A percentile compares a stretch with the other conserved stretches of the same genome.
These are phyloP conservation scores for Oscheius myriophilus DNA, from an alignment of 2,888 invertebrate species.

Conservation along the genomic window DNA sequence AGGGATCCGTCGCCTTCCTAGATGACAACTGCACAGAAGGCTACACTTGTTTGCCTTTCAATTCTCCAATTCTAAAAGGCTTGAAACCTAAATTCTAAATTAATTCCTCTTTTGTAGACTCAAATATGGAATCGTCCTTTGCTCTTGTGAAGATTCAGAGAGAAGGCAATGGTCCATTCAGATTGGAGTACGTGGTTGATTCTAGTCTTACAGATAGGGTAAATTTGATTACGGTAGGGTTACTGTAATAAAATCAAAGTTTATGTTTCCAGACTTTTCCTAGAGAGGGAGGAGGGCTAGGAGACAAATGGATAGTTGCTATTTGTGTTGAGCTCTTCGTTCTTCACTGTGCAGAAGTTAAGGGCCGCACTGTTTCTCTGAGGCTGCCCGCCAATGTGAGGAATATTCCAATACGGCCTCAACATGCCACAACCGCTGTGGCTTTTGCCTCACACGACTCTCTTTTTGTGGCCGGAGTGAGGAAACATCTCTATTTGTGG, in stretches of 20 bases:
- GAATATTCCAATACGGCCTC: conserved; percentile 77
- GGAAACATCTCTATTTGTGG: conserved; percentile 95
- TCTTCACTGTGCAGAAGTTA: conserved; percentile 44
- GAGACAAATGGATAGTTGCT: conserved; percentile 40
- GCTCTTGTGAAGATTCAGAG: neutral
- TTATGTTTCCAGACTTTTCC: conserved; percentile 4
- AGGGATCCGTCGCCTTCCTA: conserved; percentile 14
- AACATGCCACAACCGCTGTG: conserved; percentile 85
- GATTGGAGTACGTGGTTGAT: conserved; percentile 23
- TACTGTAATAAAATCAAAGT: neutral
- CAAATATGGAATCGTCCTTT: neutral
- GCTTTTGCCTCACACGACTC: conserved; percentile 89
- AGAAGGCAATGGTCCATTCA: neutral
- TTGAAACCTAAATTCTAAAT: neutral
- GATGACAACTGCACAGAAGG: conserved; percentile 23
- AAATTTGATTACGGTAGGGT: conserved; percentile 11
- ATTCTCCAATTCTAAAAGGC: conserved; percentile 71
- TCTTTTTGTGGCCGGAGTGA: conserved; percentile 92
- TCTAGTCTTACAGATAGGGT: conserved; percentile 8
- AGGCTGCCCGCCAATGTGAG: conserved; percentile 60
- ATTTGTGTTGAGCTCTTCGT: conserved; percentile 51
- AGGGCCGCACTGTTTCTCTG: conserved; percentile 37
- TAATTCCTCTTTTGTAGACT: neutral
- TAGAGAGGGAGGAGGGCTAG: conserved; percentile 15
- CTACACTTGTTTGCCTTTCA: conserved; percentile 36